Conservation (phyloP, 2,797 vertebrate genomes). For the Artibeus jamaicensis region DNA sequence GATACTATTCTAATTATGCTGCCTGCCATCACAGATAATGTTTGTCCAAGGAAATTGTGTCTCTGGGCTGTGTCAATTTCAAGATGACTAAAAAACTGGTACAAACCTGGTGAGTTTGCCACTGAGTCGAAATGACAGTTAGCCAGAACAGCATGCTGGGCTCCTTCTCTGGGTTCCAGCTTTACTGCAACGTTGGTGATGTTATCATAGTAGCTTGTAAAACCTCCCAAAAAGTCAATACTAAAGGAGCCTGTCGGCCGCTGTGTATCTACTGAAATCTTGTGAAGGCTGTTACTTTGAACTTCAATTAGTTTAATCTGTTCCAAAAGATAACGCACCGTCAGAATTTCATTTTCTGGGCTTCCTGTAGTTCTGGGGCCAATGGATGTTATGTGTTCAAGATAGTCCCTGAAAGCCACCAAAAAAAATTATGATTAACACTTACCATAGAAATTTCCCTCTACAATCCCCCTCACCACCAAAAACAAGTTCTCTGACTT, state of each 20-base stretch:
- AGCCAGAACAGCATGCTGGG: conserved; percentile 92
- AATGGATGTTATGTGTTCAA: conserved; percentile 93
- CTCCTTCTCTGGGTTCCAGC: conserved; percentile 90
- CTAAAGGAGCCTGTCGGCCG: conserved; percentile 95
- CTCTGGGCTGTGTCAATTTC: not conserved
- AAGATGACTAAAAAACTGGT: not conserved
- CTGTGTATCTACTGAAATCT: conserved; percentile 90
- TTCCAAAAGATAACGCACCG: conserved; percentile 92
- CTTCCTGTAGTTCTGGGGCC: conserved; percentile 95
- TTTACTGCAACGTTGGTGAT: conserved; percentile 94
- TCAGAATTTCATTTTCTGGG: conserved; percentile 92
- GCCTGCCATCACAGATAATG: not conserved
- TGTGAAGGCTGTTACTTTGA: conserved; percentile 85
- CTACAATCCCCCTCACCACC: not conserved
- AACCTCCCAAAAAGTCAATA: conserved; percentile 96
- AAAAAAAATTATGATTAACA: conserved; percentile 21
- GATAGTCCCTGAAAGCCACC: conserved; percentile 86
- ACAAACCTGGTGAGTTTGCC: conserved; percentile 93
- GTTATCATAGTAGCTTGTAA: conserved; percentile 96
- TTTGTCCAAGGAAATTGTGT: not conserved
- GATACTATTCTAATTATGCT: not conserved
- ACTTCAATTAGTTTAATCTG: conserved; percentile 88
- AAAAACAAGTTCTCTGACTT: not conserved
- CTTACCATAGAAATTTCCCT: not conserved
- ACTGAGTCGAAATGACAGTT: conserved; percentile 99